These are phyloP conservation scores for Cerceris rybyensis DNA, from an alignment of 2,888 invertebrate species.

Conservation along the genomic window DNA sequence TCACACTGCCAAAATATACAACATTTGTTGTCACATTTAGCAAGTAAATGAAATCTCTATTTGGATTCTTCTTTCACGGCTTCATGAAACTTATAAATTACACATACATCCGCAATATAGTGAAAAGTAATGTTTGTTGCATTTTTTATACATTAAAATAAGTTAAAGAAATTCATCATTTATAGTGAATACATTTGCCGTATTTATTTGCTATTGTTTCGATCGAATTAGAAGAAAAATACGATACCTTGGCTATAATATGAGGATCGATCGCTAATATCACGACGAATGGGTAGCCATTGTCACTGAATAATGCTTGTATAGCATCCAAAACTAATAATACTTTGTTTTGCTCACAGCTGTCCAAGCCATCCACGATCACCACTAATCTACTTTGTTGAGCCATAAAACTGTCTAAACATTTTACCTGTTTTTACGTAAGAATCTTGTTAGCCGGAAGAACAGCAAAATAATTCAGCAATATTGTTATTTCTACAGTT, in stretches of 20 bases:
- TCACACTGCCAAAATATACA: no score
- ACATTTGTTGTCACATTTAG: no score
- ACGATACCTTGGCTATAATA: constrained; percentile 95
- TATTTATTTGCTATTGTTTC: no score
- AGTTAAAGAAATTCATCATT: no score
- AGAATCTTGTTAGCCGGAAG: constrained; percentile 30
- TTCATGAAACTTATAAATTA: no score
- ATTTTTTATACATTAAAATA: no score
- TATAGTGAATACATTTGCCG: no score
- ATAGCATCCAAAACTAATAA: constrained; percentile 96
- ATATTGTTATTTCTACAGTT: no score
- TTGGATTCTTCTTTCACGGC: no score
- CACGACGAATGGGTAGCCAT: constrained; percentile 96
- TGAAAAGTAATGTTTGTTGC: no score
- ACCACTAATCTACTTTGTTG: constrained; percentile 97
- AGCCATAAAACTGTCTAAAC: constrained; percentile 95
- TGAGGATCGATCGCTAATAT: constrained; percentile 99
- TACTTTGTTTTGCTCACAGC: constrained; percentile 98
- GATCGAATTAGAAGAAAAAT: neutral
- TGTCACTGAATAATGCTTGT: constrained; percentile 96
- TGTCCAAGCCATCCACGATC: constrained; percentile 98
- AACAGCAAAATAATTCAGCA: neutral
- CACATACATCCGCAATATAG: no score
- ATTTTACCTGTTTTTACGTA: constrained; percentile 86
- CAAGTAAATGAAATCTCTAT: no score